phyloP scores from a whole-genome alignment of 2,888 invertebrate species.

The Mystacides longicornis region DNA sequence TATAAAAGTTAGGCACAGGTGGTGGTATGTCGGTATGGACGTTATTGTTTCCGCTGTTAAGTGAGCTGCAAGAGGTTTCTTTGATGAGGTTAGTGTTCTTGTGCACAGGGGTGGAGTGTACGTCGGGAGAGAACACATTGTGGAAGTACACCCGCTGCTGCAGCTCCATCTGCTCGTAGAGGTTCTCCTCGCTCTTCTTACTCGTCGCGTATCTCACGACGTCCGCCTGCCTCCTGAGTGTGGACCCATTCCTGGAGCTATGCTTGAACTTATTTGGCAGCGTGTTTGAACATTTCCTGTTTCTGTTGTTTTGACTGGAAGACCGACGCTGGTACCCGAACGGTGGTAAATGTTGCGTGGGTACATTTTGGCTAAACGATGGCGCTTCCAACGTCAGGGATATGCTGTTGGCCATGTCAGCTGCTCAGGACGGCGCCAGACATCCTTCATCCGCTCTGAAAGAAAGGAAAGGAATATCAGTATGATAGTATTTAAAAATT shows the following conservation, averaged over 20 bases:
- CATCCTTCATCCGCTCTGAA: neutral
- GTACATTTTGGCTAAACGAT: constrained; percentile 10
- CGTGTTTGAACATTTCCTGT: constrained; percentile 21
- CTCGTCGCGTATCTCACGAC: constrained; percentile 22
- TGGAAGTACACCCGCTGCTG: constrained; percentile 20
- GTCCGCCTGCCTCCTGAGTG: constrained; percentile 22
- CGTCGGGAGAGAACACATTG: constrained; percentile 20
- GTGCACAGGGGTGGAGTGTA: constrained; percentile 24
- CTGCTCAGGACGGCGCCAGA: neutral
- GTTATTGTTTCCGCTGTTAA: constrained; percentile 13
- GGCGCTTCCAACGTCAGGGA: constrained; percentile 12
- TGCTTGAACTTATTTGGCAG: constrained; percentile 18
- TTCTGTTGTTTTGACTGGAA: constrained; percentile 21
- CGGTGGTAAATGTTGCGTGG: constrained; percentile 12
- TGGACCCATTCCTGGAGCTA: constrained; percentile 13
- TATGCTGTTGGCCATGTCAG: constrained; percentile 20
- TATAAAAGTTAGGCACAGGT: constrained; percentile 11
- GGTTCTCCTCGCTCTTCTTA: constrained; percentile 11
- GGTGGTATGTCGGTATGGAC: constrained; percentile 4
- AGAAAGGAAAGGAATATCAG: too few species aligned
- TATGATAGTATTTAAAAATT: too few species aligned
- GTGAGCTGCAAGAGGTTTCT: constrained; percentile 10
- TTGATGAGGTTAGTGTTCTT: constrained; percentile 12
- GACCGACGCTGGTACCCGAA: constrained; percentile 18
- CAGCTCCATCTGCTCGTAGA: constrained; percentile 9